phyloP scores from a whole-genome alignment of 2,888 invertebrate genomes.

The Pandemis cinnamomeana region DNA sequence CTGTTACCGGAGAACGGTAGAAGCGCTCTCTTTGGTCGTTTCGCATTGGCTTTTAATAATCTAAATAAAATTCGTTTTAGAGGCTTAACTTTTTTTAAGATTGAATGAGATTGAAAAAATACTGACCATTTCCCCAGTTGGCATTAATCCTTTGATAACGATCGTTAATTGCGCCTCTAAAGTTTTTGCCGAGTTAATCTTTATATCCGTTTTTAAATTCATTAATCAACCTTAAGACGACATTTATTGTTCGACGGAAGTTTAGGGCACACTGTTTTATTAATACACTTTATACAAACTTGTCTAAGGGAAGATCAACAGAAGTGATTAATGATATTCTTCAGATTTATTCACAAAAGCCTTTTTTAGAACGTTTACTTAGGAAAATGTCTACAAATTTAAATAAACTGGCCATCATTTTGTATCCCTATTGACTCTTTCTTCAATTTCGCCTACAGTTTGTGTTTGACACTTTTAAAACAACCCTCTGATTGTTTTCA shows the following conservation, averaged over 20 bases:
- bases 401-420: constrained; percentile 14
- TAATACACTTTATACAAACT: constrained; percentile 39
- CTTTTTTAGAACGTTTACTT: constrained; percentile 29
- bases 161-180: constrained; percentile 31
- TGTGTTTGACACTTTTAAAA: constrained; percentile 22
- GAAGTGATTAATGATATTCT: constrained; percentile 38
- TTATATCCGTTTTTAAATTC: constrained; percentile 35
- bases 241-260: constrained; percentile 36
- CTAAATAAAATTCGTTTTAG: not conserved
- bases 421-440: constrained; percentile 13
- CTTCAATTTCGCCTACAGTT: constrained; percentile 1
- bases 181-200: constrained; percentile 35
- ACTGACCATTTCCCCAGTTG: not conserved
- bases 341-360: constrained; percentile 35
- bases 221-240: constrained; percentile 37
- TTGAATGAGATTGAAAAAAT: not conserved
- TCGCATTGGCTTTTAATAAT: too few species aligned
- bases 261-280: constrained; percentile 31
- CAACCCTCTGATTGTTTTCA: constrained; percentile 1
- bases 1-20: not conserved
- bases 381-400: constrained; percentile 22
- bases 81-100: not conserved
- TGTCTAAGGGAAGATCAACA: constrained; percentile 32
- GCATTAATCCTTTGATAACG: constrained; percentile 36
- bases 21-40: too few species aligned